phyloP scores from a whole-genome alignment of 2,113 vertebrate species.

The Dicentrarchus labrax region DNA sequence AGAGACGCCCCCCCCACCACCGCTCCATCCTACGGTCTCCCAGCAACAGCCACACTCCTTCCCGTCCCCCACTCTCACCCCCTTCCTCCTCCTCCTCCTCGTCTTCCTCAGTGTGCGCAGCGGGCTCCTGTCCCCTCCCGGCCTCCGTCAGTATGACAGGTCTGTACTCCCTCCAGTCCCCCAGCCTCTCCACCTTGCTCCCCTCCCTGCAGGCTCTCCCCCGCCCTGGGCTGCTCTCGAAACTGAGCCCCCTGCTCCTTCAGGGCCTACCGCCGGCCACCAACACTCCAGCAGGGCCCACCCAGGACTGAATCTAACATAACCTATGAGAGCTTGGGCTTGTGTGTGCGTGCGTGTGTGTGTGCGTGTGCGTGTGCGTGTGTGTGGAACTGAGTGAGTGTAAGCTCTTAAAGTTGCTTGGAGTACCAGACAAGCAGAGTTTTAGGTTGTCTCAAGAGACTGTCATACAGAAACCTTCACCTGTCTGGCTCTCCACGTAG shows the following conservation, averaged over 20 bases:
- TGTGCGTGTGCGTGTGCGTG: background rate
- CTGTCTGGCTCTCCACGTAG: slow-evolving; percentile 16
- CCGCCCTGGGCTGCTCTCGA: slow-evolving; percentile 75
- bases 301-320: slow-evolving; percentile 71
- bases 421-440: slow-evolving; percentile 7
- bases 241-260: slow-evolving; percentile 81
- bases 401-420: background rate
- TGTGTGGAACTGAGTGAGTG: background rate
- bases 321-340: background rate
- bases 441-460: background rate
- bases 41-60: slow-evolving; percentile 79
- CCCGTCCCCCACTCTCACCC: slow-evolving; percentile 73
- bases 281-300: slow-evolving; percentile 67
- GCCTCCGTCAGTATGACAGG: slow-evolving; percentile 88
- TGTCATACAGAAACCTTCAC: slow-evolving; percentile 10
- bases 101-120: slow-evolving; percentile 74
- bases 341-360: background rate
- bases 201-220: slow-evolving; percentile 82
- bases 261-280: slow-evolving; percentile 71
- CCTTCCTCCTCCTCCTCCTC: slow-evolving; percentile 82
- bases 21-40: slow-evolving; percentile 84
- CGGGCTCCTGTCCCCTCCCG: slow-evolving; percentile 83
- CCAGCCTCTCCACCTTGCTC: slow-evolving; percentile 77
- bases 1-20: slow-evolving; percentile 87
- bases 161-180: slow-evolving; percentile 86